These are phyloP conservation scores for Tetrao urogallus DNA, from an alignment of 2,113 vertebrate genomes.

Conservation along the genomic window DNA sequence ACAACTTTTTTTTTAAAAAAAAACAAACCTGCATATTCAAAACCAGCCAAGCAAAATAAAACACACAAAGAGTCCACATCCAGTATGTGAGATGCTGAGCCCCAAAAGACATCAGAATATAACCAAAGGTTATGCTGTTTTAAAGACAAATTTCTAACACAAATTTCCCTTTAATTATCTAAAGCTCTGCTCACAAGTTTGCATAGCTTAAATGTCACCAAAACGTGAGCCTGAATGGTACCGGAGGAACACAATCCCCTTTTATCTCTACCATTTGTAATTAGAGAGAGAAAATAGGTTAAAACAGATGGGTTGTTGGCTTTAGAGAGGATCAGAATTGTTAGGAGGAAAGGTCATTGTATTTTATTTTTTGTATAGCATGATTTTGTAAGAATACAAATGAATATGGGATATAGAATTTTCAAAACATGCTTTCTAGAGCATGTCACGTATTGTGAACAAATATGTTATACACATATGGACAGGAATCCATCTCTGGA, in stretches of 20 bases:
- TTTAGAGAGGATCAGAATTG: not conserved
- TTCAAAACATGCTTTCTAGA: not conserved
- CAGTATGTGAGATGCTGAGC: not conserved
- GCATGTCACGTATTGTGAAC: not conserved
- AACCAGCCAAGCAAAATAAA: not conserved
- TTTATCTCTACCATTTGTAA: constrained; percentile 12
- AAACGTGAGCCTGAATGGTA: not conserved
- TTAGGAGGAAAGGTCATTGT: not conserved
- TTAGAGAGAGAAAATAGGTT: not conserved
- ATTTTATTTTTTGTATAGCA: not conserved
- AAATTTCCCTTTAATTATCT: not conserved
- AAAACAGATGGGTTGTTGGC: not conserved
- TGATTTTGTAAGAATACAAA: not conserved
- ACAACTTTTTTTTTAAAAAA: not conserved
- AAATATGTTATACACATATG: not conserved
- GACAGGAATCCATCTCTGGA: not conserved
- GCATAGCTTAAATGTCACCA: not conserved
- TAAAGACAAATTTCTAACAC: not conserved
- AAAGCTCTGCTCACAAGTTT: not conserved
- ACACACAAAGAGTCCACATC: not conserved
- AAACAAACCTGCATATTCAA: not conserved
- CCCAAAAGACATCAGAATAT: not conserved
- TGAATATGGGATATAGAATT: not conserved
- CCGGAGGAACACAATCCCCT: not conserved
- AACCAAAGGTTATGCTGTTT: not conserved